These are phyloP conservation scores for Drosophila meridionalis DNA, from an alignment of 2,888 invertebrate genomes.

Conservation along the genomic window DNA sequence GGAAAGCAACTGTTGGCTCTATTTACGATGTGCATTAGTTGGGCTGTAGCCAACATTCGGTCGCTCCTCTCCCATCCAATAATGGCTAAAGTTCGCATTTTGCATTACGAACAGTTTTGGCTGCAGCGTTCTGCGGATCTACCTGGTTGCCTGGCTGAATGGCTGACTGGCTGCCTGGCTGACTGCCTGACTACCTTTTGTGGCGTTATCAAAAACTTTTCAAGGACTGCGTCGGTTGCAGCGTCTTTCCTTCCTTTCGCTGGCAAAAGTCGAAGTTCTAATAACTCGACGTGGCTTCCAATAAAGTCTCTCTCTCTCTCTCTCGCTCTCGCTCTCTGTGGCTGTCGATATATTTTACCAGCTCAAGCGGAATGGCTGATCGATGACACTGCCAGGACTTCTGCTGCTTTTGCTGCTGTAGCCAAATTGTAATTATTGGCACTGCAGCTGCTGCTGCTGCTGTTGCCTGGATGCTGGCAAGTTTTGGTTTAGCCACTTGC, in stretches of 20 bases:
- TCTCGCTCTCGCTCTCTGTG: slow-evolving; percentile 6
- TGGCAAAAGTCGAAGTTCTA: slow-evolving; percentile 58
- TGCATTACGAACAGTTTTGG: slow-evolving; percentile 58
- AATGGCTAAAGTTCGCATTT: slow-evolving; percentile 75
- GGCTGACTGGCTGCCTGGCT: neutral
- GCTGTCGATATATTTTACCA: slow-evolving; percentile 53
- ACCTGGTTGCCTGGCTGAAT: slow-evolving; percentile 9
- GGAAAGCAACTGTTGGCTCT: slow-evolving; percentile 12
- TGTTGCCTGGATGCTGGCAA: slow-evolving; percentile 21
- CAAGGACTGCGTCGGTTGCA: slow-evolving; percentile 73
- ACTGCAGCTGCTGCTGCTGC: slow-evolving; percentile 46
- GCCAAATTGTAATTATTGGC: slow-evolving; percentile 76
- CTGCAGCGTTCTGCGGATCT: slow-evolving; percentile 34
- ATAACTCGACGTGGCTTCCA: slow-evolving; percentile 60
- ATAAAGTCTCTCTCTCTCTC: slow-evolving; percentile 45
- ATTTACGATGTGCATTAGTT: slow-evolving; percentile 18
- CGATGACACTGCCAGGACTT: slow-evolving; percentile 46
- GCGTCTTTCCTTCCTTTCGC: slow-evolving; percentile 12
- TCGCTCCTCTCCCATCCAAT: slow-evolving; percentile 40
- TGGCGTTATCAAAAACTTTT: slow-evolving; percentile 66
- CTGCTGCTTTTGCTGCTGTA: slow-evolving; percentile 27
- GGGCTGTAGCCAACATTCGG: slow-evolving; percentile 14
- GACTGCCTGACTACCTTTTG: slow-evolving; percentile 24
- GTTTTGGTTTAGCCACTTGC: slow-evolving; percentile 38
- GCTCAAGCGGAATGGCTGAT: slow-evolving; percentile 58